Evolutionary conservation across 2,888 invertebrate species (phyloP).

Genomic region (Nemoura dubitans): DNA sequence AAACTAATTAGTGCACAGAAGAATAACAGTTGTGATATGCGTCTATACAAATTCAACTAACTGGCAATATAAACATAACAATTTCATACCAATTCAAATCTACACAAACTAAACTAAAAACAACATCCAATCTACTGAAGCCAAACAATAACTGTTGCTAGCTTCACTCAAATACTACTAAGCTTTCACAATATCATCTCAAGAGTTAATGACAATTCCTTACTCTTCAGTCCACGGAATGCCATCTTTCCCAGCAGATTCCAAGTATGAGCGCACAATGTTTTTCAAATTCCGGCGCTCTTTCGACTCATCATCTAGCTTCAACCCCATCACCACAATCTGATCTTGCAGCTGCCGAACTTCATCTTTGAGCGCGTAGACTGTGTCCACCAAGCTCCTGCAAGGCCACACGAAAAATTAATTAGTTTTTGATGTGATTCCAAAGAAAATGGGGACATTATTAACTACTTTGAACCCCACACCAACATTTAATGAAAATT

Average conservation of each 20-base stretch:
- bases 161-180: not conserved
- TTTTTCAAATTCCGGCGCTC: slow-evolving; percentile 63
- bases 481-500: slow-evolving; percentile 13
- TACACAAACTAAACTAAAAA: not conserved
- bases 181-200: not conserved
- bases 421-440: not conserved
- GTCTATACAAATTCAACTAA: not conserved
- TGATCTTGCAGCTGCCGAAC: slow-evolving; percentile 71
- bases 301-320: slow-evolving; percentile 74
- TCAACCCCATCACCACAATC: slow-evolving; percentile 67
- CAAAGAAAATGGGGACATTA: not conserved
- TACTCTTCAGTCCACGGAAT: slow-evolving; percentile 43
- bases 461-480: not conserved
- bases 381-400: slow-evolving; percentile 79
- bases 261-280: slow-evolving; percentile 54
- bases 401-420: slow-evolving; percentile 52
- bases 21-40: not conserved
- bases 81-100: not conserved
- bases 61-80: not conserved
- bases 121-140: not conserved
- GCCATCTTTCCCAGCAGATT: slow-evolving; percentile 42
- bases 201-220: not conserved
- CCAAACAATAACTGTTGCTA: not conserved
- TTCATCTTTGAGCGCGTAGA: slow-evolving; percentile 79
- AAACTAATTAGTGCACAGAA: no score